Conservation (phyloP, 1,140 invertebrate species). For the Drosophila lacteicornis region DNA sequence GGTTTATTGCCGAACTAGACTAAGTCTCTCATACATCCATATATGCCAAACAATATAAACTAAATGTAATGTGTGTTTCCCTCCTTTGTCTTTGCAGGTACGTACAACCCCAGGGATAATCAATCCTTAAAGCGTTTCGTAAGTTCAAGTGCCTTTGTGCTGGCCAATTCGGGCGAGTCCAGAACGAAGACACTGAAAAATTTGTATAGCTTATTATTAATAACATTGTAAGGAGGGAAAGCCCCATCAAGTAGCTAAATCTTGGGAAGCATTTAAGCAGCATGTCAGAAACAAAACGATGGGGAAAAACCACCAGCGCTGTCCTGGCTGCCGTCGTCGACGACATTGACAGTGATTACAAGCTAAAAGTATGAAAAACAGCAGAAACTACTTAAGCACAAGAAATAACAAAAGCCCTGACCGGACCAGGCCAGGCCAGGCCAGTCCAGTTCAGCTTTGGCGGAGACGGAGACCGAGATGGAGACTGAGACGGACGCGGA, state of each 20-base stretch:
- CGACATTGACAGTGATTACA: constrained; percentile 84
- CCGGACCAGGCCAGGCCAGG: constrained; percentile 33
- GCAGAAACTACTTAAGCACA: constrained; percentile 82
- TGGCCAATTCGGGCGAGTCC: constrained; percentile 21
- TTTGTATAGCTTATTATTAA: constrained; percentile 84
- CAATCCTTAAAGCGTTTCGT: constrained; percentile 56
- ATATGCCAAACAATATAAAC: constrained; percentile 31
- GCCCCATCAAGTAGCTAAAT: constrained; percentile 79
- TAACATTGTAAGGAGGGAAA: constrained; percentile 80
- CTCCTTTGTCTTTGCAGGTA: constrained; percentile 71
- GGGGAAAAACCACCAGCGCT: constrained; percentile 38
- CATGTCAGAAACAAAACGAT: constrained; percentile 79
- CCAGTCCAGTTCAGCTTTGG: constrained; percentile 4
- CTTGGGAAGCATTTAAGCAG: constrained; percentile 82
- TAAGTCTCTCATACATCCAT: neutral
- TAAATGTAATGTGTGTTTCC: constrained; percentile 33
- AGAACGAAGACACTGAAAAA: constrained; percentile 72
- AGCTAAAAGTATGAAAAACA: constrained; percentile 84
- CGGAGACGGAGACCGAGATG: neutral
- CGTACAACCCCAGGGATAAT: constrained; percentile 52
- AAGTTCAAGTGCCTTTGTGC: constrained; percentile 63
- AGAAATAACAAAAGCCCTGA: constrained; percentile 74
- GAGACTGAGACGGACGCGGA: neutral
- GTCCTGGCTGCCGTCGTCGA: constrained; percentile 44
- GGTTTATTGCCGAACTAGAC: too few relatives aligned